Conservation (phyloP, 1,140 invertebrate species). For the Berghia stephanieae region DNA sequence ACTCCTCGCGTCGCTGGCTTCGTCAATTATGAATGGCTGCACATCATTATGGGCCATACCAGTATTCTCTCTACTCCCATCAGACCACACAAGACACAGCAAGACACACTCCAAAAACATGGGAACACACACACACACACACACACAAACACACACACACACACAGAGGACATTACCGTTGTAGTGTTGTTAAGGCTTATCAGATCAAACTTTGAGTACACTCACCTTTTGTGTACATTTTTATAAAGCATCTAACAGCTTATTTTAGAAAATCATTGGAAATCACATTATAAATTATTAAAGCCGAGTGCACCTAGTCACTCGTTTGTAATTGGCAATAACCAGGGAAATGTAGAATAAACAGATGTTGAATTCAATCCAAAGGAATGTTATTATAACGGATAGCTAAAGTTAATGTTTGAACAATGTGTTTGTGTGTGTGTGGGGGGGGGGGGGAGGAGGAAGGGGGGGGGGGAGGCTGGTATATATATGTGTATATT, state of each 20-base stretch:
- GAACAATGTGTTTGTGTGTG: not conserved
- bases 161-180: not conserved
- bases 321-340: too few species aligned
- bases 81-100: too few species aligned
- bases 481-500: not conserved
- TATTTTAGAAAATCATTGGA: too few species aligned
- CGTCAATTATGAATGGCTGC: conserved; percentile 25
- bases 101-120: too few species aligned
- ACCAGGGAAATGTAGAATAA: not conserved
- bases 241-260: too few species aligned
- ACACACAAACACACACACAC: not conserved
- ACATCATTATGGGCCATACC: conserved; percentile 6
- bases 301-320: too few species aligned
- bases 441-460: not conserved
- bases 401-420: not conserved
- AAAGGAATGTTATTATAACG: not conserved
- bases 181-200: not conserved
- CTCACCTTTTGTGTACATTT: too few species aligned
- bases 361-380: not conserved
- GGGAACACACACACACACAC: not conserved
- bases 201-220: too few species aligned
- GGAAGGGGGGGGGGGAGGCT: not conserved
- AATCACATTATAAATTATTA: too few species aligned
- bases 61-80: too few species aligned
- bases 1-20: not conserved